These are phyloP conservation scores for Ageneiosus marmoratus DNA, from an alignment of 2,113 vertebrate genomes.

Conservation along the genomic window DNA sequence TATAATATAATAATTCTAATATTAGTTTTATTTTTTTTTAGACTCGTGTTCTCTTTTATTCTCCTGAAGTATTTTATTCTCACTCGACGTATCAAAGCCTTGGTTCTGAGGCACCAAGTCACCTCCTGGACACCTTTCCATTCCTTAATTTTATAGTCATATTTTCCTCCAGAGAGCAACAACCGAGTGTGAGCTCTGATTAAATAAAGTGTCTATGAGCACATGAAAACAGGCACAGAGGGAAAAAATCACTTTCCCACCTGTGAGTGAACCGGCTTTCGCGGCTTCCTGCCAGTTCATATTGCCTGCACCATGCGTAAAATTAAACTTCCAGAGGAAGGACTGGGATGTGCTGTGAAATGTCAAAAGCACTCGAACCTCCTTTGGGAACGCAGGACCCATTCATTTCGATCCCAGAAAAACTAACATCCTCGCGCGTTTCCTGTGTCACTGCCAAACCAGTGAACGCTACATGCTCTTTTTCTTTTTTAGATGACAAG, in stretches of 20 bases:
- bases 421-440: slow-evolving; percentile 20
- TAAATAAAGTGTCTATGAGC: slow-evolving; percentile 33
- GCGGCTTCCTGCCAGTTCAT: slow-evolving; percentile 32
- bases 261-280: not conserved
- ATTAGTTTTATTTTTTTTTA: not conserved
- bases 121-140: not conserved
- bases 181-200: slow-evolving; percentile 6
- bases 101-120: not conserved
- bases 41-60: too few species aligned
- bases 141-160: slow-evolving; percentile 12
- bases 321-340: slow-evolving; percentile 29
- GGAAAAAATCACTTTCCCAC: slow-evolving; percentile 36
- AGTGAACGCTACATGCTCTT: slow-evolving; percentile 13
- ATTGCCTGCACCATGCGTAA: slow-evolving; percentile 27
- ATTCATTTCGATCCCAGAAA: slow-evolving; percentile 11
- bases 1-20: too few species aligned
- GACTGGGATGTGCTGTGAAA: slow-evolving; percentile 37
- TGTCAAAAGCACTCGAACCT: slow-evolving; percentile 34
- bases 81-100: not conserved
- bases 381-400: slow-evolving; percentile 22
- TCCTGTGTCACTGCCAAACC: slow-evolving; percentile 13
- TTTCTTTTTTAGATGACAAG: not conserved
- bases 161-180: slow-evolving; percentile 18
- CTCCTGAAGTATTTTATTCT: not conserved
- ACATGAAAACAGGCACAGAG: slow-evolving; percentile 32